Percentiles rank a stretch among this genome's conserved stretches.
phyloP scores from a whole-genome alignment of 2,888 invertebrate species.

The Timema podura region DNA sequence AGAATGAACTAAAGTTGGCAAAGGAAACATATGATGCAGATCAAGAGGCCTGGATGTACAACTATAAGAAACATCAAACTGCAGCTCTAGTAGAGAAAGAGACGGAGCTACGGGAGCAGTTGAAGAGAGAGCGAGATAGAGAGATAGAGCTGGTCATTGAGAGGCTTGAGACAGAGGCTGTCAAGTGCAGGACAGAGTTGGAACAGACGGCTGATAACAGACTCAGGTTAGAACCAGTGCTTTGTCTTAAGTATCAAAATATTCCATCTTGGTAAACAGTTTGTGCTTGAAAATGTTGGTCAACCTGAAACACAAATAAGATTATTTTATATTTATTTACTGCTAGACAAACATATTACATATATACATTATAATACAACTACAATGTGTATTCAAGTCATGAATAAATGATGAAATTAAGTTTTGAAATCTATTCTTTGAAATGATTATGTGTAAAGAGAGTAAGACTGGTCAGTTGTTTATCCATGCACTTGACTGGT shows the following conservation, averaged over 20 bases:
- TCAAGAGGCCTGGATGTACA: slow-evolving; percentile 60
- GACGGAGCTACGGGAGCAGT: slow-evolving; percentile 62
- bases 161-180: slow-evolving; percentile 63
- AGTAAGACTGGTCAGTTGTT: too few relatives aligned
- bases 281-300: too few relatives aligned
- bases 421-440: too few relatives aligned
- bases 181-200: slow-evolving; percentile 46
- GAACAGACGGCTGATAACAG: slow-evolving; percentile 58
- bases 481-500: too few relatives aligned
- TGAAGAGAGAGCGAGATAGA: slow-evolving; percentile 67
- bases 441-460: too few relatives aligned
- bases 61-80: slow-evolving; percentile 59
- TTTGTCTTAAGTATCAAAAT: neutral
- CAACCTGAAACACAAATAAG: too few relatives aligned
- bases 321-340: too few relatives aligned
- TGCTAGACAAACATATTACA: neutral
- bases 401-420: too few relatives aligned
- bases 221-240: slow-evolving; percentile 41
- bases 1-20: slow-evolving; percentile 52
- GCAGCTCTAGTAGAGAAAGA: slow-evolving; percentile 61
- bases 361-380: neutral
- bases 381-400: too few relatives aligned
- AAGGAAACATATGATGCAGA: slow-evolving; percentile 59
- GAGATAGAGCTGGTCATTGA: slow-evolving; percentile 73
- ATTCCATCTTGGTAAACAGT: too few relatives aligned